phyloP scores from a whole-genome alignment of 2,888 invertebrate species.

The Chloroclysta siterata region DNA sequence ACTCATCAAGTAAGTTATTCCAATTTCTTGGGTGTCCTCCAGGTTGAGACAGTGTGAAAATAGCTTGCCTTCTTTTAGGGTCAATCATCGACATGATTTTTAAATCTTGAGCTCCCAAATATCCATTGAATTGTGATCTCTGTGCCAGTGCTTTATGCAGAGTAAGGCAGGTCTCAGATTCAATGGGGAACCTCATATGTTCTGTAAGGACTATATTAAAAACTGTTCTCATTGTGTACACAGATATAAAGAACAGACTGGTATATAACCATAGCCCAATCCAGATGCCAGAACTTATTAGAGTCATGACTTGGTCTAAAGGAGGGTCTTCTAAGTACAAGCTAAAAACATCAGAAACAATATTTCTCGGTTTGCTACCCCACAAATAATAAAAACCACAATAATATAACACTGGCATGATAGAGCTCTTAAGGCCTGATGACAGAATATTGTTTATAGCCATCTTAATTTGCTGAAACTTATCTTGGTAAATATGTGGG shows the following conservation, averaged over 20 bases:
- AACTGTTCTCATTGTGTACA: constrained; percentile 88
- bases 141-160: constrained; percentile 87
- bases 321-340: constrained; percentile 82
- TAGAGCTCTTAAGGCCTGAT: constrained; percentile 84
- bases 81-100: constrained; percentile 87
- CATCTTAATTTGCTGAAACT: constrained; percentile 87
- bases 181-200: constrained; percentile 87
- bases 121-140: constrained; percentile 88
- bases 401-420: constrained; percentile 87
- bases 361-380: constrained; percentile 82
- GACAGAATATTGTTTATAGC: constrained; percentile 84
- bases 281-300: constrained; percentile 80
- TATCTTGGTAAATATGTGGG: constrained; percentile 89
- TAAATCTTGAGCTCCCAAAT: constrained; percentile 91
- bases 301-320: constrained; percentile 75
- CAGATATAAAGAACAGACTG: constrained; percentile 88
- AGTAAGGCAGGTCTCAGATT: constrained; percentile 76
- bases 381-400: constrained; percentile 86
- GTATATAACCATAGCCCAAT: constrained; percentile 89
- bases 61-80: constrained; percentile 82
- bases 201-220: constrained; percentile 90
- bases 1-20: constrained; percentile 88
- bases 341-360: constrained; percentile 81
- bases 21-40: constrained; percentile 96
- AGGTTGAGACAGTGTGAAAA: constrained; percentile 91